A percentile compares a stretch with the other conserved stretches of the same genome.
Conservation (phyloP, 1,140 invertebrate genomes). For the Trissolcus basalis region DNA sequence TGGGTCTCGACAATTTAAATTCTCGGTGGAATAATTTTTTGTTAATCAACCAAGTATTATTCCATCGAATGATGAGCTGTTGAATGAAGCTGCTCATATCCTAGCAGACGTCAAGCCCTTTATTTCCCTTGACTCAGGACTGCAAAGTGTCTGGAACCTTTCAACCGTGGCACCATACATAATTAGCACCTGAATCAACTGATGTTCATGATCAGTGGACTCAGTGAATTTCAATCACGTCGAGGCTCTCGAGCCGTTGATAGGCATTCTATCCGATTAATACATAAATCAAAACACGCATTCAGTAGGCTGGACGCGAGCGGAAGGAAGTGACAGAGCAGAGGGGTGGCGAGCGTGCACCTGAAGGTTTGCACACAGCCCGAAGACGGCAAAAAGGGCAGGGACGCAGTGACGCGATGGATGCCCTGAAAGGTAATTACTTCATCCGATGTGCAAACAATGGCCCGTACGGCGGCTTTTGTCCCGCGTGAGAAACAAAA, state of each 20-base stretch:
- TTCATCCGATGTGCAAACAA: conserved; percentile 74
- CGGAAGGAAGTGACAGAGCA: conserved; percentile 40
- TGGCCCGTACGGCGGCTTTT: conserved; percentile 64
- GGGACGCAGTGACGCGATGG: conserved; percentile 55
- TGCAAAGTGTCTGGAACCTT: conserved; percentile 18
- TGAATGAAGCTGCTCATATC: conserved; percentile 15
- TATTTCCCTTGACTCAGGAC: conserved; percentile 9
- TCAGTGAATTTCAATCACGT: conserved; percentile 50
- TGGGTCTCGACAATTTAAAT: no score
- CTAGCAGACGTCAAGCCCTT: conserved; percentile 12
- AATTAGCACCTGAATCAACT: conserved; percentile 39
- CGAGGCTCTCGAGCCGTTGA: conserved; percentile 42
- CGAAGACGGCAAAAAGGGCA: conserved; percentile 53
- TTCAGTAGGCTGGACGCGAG: conserved; percentile 15
- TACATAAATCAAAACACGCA: conserved; percentile 54
- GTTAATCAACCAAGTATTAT: no score
- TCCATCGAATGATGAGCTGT: neutral
- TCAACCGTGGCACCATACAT: conserved; percentile 20
- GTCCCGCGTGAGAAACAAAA: conserved; percentile 74
- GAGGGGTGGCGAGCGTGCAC: conserved; percentile 41
- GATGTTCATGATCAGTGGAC: conserved; percentile 22
- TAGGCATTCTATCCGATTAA: conserved; percentile 51
- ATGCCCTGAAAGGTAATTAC: conserved; percentile 73
- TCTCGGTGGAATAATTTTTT: no score
- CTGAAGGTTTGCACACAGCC: conserved; percentile 46